Conservation (phyloP, 2,888 invertebrate genomes). For the Leistus spinibarbis region DNA sequence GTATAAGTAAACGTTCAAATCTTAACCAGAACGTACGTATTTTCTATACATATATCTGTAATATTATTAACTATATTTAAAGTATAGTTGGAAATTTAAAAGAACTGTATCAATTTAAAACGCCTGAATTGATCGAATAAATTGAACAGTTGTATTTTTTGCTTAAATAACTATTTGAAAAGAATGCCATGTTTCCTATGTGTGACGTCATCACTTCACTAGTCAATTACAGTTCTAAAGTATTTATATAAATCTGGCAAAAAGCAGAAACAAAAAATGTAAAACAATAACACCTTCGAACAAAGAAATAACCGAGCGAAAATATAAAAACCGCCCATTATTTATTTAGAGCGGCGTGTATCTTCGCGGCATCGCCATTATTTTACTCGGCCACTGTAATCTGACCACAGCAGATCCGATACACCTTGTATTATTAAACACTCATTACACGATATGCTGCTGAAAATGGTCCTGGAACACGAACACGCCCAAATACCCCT, state of each 20-base stretch:
- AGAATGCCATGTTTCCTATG: too few species aligned
- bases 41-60: too few species aligned
- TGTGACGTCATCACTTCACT: too few species aligned
- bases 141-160: too few species aligned
- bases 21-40: too few species aligned
- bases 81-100: background rate
- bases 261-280: background rate
- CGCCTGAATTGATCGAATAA: too few species aligned
- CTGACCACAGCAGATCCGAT: constrained; percentile 9
- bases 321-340: background rate
- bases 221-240: too few species aligned
- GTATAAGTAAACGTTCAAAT: too few species aligned
- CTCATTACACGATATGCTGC: constrained; percentile 32
- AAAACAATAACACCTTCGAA: background rate
- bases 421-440: constrained; percentile 38
- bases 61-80: too few species aligned
- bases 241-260: too few species aligned
- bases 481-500: background rate
- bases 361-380: background rate
- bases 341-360: background rate
- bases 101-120: too few species aligned
- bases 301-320: background rate
- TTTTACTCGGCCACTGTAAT: background rate
- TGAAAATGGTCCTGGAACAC: constrained; percentile 20
- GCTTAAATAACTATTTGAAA: too few species aligned